Evolutionary conservation across 2,888 invertebrate species (phyloP), one percentile per base, ranked within the genome.

Genomic region (Caenorhabditis sp.): DNA sequence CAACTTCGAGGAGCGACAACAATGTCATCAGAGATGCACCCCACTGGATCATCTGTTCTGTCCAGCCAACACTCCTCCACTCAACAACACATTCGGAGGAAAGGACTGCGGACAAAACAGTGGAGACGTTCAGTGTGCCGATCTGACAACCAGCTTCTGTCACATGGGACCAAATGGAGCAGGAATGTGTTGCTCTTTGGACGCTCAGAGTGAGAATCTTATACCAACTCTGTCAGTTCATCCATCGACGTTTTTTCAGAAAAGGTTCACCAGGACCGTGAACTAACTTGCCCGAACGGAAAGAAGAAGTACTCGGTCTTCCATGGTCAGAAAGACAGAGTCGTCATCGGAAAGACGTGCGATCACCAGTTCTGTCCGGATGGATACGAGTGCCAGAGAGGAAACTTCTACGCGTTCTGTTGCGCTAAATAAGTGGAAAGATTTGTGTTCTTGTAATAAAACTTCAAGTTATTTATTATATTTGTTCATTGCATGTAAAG

Each of bases 371-470:
- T 80, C 68, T 80, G 80, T 44, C 73, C 80, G 7, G 12, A 22
- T 19, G 51, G n/a, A 4, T 61, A 47, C 41, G 49, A 63, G 0
- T 80, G 80, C 44, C 49, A 80, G 10, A 58, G 44, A 28, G 80
- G 80, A n/a, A 68, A 68, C 19, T 74, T 28, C 54, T 80, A 61
- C 28, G 73, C 80, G 0, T 80, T 59, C 24, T 80, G 80, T 61
- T 80, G 80, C 35, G n/a, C 49, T 31, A 73, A 72, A 59, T 69
- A 28, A 74, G 41, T 64, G n/a, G 28, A 44, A n/a, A n/a, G n/a
- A 56, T 41, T 26, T 26, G 10, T 4, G 19, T 47, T 3, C 12
- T 26, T 14, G 0, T 0, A 54, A 54, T 54, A 19, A 54, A 54
- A 44, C 44, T 54, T 54, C 26, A 26, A 12, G 4, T 38, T 12